Evolutionary conservation across 2,888 invertebrate genomes (phyloP), one percentile per base, ranked within the genome.

Genomic region (Coenonympha arcania): DNA sequence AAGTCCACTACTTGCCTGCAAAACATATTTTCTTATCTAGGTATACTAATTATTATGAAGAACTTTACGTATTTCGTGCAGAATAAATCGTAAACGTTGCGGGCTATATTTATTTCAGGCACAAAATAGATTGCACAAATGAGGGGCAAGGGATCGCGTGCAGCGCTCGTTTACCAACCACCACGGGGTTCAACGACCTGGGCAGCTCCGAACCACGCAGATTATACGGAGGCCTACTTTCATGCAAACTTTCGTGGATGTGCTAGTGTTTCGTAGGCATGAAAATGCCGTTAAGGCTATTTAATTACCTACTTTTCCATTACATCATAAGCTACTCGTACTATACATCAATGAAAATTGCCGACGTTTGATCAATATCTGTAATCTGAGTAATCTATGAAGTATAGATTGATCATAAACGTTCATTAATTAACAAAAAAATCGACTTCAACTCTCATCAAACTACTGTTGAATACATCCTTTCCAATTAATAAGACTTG

Each of bases 121-220:
- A 64, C 63, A 70, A 68, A 72, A 70, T 66, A 60, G 59, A 60
- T 65, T 63, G 64, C 62, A 60, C 62, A 66, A 61, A 66, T 65
- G 63, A 63, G 61, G 58, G 51, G 57, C 37, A 50, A 48, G 31
- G 50, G 43, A 55, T 71, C 62, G 69, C 71, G 72, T 70, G 52
- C 49, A 22, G 15, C 15, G 8, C 22, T 6, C 19, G 47, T 54
- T 50, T 69, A 72, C 70, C n/a, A n/a, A 68, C 41, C 58, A 71
- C 69, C 70, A 49, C 55, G 61, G 63, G 63, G 60, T 65, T 60
- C 61, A 55, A 53, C 56, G 60, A 54, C 52, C 39, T 49, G 30
- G 52, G 43, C 47, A 42, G 33, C 48, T 24, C 37, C 22, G 39
- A 42, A 41, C 28, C 40, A 13, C 43, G 40, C 47, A 42, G 26